These are phyloP conservation scores for Exephanes ischioxanthus DNA, from an alignment of 2,888 invertebrate species.

Conservation along the genomic window DNA sequence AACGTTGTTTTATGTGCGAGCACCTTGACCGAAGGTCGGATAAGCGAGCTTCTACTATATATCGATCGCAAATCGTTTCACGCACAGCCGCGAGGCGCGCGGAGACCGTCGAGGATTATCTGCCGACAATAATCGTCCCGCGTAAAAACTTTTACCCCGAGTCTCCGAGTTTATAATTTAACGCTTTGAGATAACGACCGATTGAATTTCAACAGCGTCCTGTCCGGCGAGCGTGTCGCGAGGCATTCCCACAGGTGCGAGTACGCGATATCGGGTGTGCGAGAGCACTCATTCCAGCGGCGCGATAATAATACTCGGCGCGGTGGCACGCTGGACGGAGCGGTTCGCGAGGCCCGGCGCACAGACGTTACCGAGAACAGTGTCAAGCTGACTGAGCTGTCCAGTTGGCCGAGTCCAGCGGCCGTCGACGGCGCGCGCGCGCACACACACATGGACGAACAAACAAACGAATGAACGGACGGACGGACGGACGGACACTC, in stretches of 20 bases:
- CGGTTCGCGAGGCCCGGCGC: constrained; percentile 31
- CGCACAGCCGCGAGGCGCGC: too few species aligned
- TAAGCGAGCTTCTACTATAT: too few species aligned
- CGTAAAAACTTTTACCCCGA: neutral
- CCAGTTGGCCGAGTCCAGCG: constrained; percentile 54
- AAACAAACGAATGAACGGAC: constrained; percentile 24
- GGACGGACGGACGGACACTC: constrained; percentile 13
- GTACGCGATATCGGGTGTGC: constrained; percentile 7
- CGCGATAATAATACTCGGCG: constrained; percentile 27
- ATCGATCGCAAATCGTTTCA: too few species aligned
- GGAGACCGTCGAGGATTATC: too few species aligned
- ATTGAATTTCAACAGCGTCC: constrained; percentile 62
- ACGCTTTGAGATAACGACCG: constrained; percentile 47
- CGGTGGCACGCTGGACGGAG: constrained; percentile 21
- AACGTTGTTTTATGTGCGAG: too few species aligned
- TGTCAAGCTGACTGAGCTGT: constrained; percentile 63
- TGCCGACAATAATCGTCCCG: neutral
- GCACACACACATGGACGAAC: neutral
- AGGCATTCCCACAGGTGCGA: constrained; percentile 64
- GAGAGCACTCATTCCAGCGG: constrained; percentile 22
- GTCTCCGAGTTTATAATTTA: neutral
- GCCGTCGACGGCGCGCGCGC: neutral
- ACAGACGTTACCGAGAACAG: constrained; percentile 65
- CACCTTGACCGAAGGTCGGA: too few species aligned
- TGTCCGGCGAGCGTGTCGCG: constrained; percentile 18